These are phyloP conservation scores for Chirona hameri DNA, from an alignment of 2,888 invertebrate species.

Conservation along the genomic window DNA sequence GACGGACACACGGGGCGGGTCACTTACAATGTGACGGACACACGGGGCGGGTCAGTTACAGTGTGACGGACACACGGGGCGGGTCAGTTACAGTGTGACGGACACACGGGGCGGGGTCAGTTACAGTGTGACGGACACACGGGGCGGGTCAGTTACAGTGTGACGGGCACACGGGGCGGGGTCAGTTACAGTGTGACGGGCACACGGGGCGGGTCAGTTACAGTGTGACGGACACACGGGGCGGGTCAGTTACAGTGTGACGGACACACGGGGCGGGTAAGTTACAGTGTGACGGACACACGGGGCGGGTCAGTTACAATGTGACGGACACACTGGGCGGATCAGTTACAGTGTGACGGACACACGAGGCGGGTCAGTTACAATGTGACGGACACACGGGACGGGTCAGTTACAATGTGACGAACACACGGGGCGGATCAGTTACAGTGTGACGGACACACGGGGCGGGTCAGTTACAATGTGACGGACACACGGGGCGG, in stretches of 20 bases:
- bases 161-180: background rate
- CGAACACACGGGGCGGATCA: too few species aligned
- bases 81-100: conserved; percentile 49
- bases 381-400: background rate
- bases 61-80: background rate
- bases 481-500: background rate
- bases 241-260: too few species aligned
- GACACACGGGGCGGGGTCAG: too few species aligned
- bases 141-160: too few species aligned
- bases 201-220: too few species aligned
- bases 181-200: conserved; percentile 48
- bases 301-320: too few species aligned
- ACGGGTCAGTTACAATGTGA: too few species aligned
- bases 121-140: conserved; percentile 46
- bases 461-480: too few species aligned
- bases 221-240: background rate
- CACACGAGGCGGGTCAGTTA: too few species aligned
- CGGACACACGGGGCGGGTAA: too few species aligned
- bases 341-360: conserved; percentile 48
- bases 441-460: conserved; percentile 46
- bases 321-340: background rate
- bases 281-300: conserved; percentile 46
- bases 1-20: too few species aligned
- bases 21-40: conserved; percentile 47
- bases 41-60: too few species aligned